These are phyloP conservation scores for Masnerella sp. DNA, from an alignment of 2,888 invertebrate genomes.

Conservation along the genomic window DNA sequence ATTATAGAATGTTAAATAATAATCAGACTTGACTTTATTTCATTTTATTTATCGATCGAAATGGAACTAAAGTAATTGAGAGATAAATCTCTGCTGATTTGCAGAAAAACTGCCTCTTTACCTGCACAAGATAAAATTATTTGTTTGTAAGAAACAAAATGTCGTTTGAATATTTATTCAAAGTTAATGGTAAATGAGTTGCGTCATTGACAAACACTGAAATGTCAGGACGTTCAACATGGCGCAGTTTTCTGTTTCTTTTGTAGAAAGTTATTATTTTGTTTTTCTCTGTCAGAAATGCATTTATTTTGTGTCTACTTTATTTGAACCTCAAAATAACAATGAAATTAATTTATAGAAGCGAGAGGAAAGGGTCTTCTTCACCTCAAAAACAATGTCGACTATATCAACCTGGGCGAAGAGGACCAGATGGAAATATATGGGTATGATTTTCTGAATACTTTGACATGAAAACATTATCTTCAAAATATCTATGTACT, in stretches of 20 bases:
- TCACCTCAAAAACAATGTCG: conserved; percentile 75
- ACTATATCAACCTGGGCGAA: conserved; percentile 80
- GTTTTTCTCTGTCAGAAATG: neutral
- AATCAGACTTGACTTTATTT: too few species aligned
- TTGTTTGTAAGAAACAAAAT: conserved; percentile 6
- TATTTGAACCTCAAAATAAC: too few species aligned
- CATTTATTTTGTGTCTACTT: neutral
- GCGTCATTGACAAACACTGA: conserved; percentile 25
- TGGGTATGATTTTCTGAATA: conserved; percentile 71
- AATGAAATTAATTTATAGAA: too few species aligned
- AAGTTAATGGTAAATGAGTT: conserved; percentile 23
- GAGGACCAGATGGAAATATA: conserved; percentile 81
- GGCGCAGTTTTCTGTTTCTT: conserved; percentile 16
- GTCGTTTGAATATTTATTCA: conserved; percentile 38
- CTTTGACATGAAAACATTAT: too few species aligned
- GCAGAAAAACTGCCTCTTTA: conserved; percentile 5
- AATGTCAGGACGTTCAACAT: conserved; percentile 28
- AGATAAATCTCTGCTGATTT: too few species aligned
- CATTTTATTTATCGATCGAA: too few species aligned
- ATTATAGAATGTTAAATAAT: too few species aligned
- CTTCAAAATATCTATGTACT: too few species aligned
- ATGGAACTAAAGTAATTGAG: too few species aligned
- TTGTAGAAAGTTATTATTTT: neutral
- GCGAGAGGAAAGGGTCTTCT: conserved; percentile 73
- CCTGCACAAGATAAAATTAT: conserved; percentile 16